Evolutionary conservation across 2,888 invertebrate genomes (phyloP), one percentile per base, ranked within the genome.

Genomic region (Blastobasis adustella): DNA sequence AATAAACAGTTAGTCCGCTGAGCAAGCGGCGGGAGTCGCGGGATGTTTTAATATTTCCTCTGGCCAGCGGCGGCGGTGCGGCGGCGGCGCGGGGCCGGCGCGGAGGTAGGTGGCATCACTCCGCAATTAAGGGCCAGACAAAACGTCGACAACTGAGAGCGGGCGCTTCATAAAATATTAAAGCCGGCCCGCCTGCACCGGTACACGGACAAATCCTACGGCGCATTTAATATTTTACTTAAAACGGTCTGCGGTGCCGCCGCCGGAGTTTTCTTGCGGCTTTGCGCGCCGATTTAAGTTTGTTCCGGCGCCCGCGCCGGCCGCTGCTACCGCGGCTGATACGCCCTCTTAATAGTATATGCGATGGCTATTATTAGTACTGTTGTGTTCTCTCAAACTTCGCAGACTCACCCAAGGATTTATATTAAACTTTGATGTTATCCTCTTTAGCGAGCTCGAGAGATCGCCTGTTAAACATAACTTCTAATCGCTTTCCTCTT

Each of bases 201-300:
- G 72, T 65, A 69, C 71, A 66, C 61, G 73, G 71, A 73, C 78
- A 79, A 83, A 82, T 82, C 78, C 78, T 70, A 75, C 74, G 69
- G 71, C 70, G 73, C 73, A 73, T 81, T 85, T 82, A 86, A 87
- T 86, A 87, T 86, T 85, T 86, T 73, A 85, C 75, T 75, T 72
- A 79, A 80, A 83, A 79, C 77, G 71, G 79, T 80, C 81, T 83
- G 82, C 72, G 82, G 83, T 73, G 77, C 74, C 73, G 70, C 59
- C 67, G 67, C 54, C 61, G 63, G 72, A 80, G 77, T 82, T 81
- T 83, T 80, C 79, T 79, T 78, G 67, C 63, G 69, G 73, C 65
- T 75, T 71, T 66, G 58, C 65, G 62, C 69, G 62, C 62, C 71
- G 72, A 76, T 80, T 81, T 78, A 76, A 82, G 79, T 82, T 79